Conservation (phyloP, 2,113 vertebrate species). For the Eclectus roratus region DNA sequence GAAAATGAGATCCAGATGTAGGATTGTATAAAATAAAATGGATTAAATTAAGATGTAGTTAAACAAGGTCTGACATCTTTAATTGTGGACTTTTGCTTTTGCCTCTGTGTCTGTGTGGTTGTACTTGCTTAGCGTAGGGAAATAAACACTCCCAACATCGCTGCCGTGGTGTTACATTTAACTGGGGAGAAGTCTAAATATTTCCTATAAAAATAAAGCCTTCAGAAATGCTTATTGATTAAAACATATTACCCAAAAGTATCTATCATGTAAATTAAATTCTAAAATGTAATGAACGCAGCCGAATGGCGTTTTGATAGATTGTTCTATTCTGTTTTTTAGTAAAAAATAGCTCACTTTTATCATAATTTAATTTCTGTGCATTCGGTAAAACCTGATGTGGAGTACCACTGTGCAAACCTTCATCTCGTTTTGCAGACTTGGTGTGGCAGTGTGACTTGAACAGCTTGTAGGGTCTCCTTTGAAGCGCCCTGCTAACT, state of each 20-base stretch:
- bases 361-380: constrained; percentile 74
- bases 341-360: constrained; percentile 77
- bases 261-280: constrained; percentile 76
- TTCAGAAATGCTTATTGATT: constrained; percentile 72
- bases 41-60: constrained; percentile 69
- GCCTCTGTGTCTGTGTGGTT: constrained; percentile 29
- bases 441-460: constrained; percentile 52
- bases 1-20: constrained; percentile 70
- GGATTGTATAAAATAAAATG: constrained; percentile 58
- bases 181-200: constrained; percentile 54
- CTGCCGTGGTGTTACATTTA: constrained; percentile 29
- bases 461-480: constrained; percentile 32
- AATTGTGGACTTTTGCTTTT: constrained; percentile 68
- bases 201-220: constrained; percentile 66
- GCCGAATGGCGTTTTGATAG: constrained; percentile 75
- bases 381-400: constrained; percentile 76
- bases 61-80: constrained; percentile 72
- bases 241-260: constrained; percentile 69
- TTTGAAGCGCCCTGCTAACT: constrained; percentile 39
- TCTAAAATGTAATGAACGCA: constrained; percentile 70
- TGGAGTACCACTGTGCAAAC: constrained; percentile 66
- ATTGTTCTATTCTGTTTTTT: constrained; percentile 76
- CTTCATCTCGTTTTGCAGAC: constrained; percentile 49
- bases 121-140: constrained; percentile 44
- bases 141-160: constrained; percentile 7